These are phyloP conservation scores for Sminthurinus aureus DNA, from an alignment of 2,888 invertebrate species.

Conservation along the genomic window DNA sequence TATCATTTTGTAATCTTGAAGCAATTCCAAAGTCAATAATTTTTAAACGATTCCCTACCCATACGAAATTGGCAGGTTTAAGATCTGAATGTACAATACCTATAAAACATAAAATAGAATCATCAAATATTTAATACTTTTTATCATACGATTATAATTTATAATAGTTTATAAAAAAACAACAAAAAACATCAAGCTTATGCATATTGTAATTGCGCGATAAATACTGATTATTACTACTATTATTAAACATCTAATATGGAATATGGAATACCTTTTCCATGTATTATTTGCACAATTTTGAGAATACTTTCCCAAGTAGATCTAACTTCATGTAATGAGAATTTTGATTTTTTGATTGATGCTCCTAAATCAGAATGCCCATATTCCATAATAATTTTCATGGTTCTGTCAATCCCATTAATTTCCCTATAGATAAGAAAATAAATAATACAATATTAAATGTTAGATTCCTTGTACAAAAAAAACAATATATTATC, in stretches of 20 bases:
- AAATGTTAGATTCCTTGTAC: neutral
- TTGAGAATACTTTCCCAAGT: conserved; percentile 90
- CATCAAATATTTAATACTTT: too few species aligned
- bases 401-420: conserved; percentile 71
- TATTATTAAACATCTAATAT: too few species aligned
- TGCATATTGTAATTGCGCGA: neutral
- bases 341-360: conserved; percentile 62
- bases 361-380: conserved; percentile 86
- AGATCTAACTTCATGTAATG: conserved; percentile 37
- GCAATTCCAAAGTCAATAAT: conserved; percentile 98
- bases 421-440: conserved; percentile 74
- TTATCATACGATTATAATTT: too few species aligned
- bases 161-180: neutral
- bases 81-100: conserved; percentile 96
- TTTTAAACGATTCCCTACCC: conserved; percentile 85
- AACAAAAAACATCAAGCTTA: conserved; percentile 4
- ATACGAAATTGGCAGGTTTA: conserved; percentile 95
- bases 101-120: too few species aligned
- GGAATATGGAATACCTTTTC: conserved; percentile 78
- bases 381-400: conserved; percentile 91
- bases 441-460: conserved; percentile 2
- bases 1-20: conserved; percentile 83
- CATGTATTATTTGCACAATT: conserved; percentile 90
- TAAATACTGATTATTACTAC: too few species aligned
- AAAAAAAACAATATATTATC: conserved; percentile 19